Conservation (phyloP, 1,140 invertebrate genomes). For the Ceratina japonica region DNA sequence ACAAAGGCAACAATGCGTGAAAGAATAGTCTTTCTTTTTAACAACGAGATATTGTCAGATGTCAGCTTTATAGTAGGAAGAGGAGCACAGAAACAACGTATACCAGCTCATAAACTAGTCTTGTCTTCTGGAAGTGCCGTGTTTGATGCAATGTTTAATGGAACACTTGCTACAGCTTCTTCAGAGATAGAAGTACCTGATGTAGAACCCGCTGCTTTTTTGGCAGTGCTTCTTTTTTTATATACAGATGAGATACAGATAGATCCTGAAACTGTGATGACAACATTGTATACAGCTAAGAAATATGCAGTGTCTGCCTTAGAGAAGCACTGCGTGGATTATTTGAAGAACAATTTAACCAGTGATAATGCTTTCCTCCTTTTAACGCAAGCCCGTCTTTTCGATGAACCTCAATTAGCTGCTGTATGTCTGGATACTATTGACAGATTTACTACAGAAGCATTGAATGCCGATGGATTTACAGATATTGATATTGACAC, state of each 20-base stretch:
- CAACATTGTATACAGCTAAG: constrained; percentile 91
- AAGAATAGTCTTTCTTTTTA: constrained; percentile 88
- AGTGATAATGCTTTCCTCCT: constrained; percentile 93
- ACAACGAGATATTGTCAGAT: constrained; percentile 90
- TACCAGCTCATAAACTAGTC: constrained; percentile 92
- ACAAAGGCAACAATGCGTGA: constrained; percentile 88
- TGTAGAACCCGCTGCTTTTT: constrained; percentile 89
- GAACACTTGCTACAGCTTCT: constrained; percentile 84
- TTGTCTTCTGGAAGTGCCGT: constrained; percentile 90
- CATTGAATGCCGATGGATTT: constrained; percentile 91
- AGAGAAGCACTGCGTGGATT: constrained; percentile 92
- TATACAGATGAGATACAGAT: constrained; percentile 93
- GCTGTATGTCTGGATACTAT: constrained; percentile 91
- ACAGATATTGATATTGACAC: constrained; percentile 93
- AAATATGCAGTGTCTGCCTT: constrained; percentile 92
- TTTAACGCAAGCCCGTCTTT: constrained; percentile 88
- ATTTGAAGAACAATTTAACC: constrained; percentile 88
- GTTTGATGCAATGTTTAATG: constrained; percentile 94
- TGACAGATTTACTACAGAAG: constrained; percentile 91
- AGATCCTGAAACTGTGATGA: constrained; percentile 93
- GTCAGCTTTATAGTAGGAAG: constrained; percentile 90
- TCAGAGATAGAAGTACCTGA: constrained; percentile 90
- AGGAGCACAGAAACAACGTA: constrained; percentile 84
- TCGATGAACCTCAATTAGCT: constrained; percentile 90
- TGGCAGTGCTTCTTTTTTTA: constrained; percentile 86